These are phyloP conservation scores for Anseranas semipalmata DNA, from an alignment of 2,113 vertebrate genomes.

Conservation along the genomic window DNA sequence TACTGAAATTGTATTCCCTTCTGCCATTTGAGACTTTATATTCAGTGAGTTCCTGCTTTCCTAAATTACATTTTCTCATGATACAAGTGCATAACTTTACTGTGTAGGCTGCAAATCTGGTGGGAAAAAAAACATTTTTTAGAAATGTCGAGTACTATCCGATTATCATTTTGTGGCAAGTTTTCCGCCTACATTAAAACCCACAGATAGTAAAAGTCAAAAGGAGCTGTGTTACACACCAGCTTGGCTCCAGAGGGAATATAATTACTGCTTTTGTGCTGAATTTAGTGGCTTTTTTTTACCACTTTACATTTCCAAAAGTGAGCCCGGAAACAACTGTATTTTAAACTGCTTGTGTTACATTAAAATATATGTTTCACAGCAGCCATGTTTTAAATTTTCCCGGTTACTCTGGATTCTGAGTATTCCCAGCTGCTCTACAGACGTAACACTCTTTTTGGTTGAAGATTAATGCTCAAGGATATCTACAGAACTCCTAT, in stretches of 20 bases:
- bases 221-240: conserved; percentile 49
- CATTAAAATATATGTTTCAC: not conserved
- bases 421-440: not conserved
- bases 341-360: not conserved
- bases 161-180: conserved; percentile 71
- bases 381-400: conserved; percentile 5
- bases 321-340: conserved; percentile 10
- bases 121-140: conserved; percentile 59
- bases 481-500: not conserved
- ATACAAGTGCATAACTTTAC: conserved; percentile 62
- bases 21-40: conserved; percentile 23
- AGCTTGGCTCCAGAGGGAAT: conserved; percentile 46
- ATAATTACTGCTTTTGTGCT: conserved; percentile 53
- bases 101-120: conserved; percentile 71
- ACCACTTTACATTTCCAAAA: conserved; percentile 20
- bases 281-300: conserved; percentile 24
- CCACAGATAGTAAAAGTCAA: conserved; percentile 69
- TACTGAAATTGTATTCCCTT: not conserved
- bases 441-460: not conserved
- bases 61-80: conserved; percentile 59
- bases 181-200: conserved; percentile 70
- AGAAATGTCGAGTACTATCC: conserved; percentile 71
- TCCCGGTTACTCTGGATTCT: not conserved
- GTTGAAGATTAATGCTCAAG: not conserved
- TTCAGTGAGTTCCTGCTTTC: conserved; percentile 50